phyloP scores from a whole-genome alignment of 2,888 invertebrate genomes.

The Agrilus biguttatus region DNA sequence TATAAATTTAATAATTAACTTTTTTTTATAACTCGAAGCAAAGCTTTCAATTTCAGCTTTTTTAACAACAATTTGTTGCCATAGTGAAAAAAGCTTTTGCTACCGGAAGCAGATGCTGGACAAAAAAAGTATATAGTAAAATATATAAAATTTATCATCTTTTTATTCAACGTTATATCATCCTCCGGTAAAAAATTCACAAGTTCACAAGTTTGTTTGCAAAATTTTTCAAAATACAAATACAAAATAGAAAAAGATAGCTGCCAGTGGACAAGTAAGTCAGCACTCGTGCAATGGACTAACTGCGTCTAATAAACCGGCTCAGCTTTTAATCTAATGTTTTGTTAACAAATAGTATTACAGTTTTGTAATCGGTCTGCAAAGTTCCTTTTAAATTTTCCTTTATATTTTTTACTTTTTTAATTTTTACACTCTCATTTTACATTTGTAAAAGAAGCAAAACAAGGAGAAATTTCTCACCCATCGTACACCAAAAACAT shows the following conservation, averaged over 20 bases:
- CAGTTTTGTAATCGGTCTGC: conserved; percentile 22
- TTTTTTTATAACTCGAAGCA: neutral
- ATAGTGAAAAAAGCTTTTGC: no score
- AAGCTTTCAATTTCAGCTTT: conserved; percentile 16
- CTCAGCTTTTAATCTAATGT: conserved; percentile 35
- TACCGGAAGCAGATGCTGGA: no score
- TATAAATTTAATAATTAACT: no score
- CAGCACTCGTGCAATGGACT: conserved; percentile 35
- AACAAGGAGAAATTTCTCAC: no score
- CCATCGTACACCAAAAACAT: no score
- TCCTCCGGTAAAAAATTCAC: neutral
- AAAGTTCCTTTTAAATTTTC: conserved; percentile 6
- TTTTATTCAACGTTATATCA: neutral
- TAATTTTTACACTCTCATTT: no score
- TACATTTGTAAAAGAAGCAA: no score
- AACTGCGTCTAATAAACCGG: conserved; percentile 33
- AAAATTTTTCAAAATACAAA: neutral
- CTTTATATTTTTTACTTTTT: no score
- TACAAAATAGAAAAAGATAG: conserved; percentile 3
- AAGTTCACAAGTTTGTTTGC: neutral
- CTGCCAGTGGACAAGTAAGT: conserved; percentile 26
- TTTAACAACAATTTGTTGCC: conserved; percentile 10
- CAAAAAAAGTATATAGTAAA: no score
- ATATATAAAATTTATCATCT: neutral
- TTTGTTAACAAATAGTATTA: conserved; percentile 28